phyloP scores from a whole-genome alignment of 2,113 vertebrate genomes.

The Galbula dea region DNA sequence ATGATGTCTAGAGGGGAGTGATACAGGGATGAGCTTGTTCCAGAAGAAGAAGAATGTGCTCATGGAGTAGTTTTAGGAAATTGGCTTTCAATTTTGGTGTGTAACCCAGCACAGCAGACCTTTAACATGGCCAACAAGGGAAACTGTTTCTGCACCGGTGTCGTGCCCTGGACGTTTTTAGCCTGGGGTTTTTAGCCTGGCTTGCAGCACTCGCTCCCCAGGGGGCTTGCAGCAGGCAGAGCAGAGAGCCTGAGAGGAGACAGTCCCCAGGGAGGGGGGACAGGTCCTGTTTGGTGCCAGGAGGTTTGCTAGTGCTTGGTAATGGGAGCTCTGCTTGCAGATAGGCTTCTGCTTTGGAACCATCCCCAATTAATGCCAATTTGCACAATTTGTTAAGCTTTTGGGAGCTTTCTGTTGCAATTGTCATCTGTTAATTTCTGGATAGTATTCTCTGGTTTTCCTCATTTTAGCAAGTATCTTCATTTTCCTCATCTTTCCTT shows the following conservation, averaged over 20 bases:
- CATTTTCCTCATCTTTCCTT: background rate
- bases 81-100: background rate
- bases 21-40: background rate
- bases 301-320: background rate
- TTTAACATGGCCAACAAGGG: background rate
- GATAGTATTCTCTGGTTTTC: background rate
- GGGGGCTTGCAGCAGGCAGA: background rate
- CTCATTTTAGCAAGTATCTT: background rate
- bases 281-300: rapidly evolving
- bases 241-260: background rate
- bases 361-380: background rate
- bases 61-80: background rate
- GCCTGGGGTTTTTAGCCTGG: background rate
- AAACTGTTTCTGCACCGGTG: background rate
- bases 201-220: background rate
- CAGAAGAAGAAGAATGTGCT: background rate
- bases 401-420: background rate
- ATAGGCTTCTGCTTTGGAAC: background rate
- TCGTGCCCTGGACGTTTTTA: rapidly evolving
- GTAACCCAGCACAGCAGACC: background rate
- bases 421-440: background rate
- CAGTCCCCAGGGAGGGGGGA: too few relatives aligned
- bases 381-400: background rate
- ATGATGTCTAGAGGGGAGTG: background rate
- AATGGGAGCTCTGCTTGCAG: background rate